Evolutionary conservation across 2,888 invertebrate species (phyloP).

Genomic region (Lydus trimaculatus): DNA sequence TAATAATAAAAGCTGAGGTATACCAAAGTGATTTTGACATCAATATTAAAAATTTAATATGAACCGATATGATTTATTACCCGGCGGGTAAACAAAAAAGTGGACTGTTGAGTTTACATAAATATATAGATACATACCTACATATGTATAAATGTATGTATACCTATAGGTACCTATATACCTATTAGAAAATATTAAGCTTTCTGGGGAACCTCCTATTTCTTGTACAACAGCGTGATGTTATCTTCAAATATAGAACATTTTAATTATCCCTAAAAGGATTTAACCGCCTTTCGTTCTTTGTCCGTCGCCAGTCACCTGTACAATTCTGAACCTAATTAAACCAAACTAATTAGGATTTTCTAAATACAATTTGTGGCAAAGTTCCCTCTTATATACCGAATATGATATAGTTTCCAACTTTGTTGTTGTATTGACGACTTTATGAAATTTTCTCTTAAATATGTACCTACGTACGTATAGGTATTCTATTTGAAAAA

Average conservation of each 20-base stretch:
- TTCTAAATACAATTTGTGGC: not conserved
- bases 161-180: no score
- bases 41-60: conserved; percentile 50
- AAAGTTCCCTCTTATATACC: not conserved
- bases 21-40: conserved; percentile 44
- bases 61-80: conserved; percentile 41
- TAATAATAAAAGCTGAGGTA: conserved; percentile 34
- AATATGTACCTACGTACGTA: no score
- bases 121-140: no score
- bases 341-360: conserved; percentile 16
- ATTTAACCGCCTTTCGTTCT: conserved; percentile 22
- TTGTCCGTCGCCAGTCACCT: conserved; percentile 25
- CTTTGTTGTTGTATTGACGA: not conserved
- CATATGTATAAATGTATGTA: not conserved
- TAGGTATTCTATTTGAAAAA: not conserved
- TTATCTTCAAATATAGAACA: conserved; percentile 23
- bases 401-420: no score
- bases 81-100: conserved; percentile 29
- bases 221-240: not conserved
- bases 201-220: not conserved
- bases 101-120: conserved; percentile 32
- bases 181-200: no score
- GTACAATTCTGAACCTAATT: conserved; percentile 20
- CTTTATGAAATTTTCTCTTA: not conserved
- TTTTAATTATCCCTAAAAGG: conserved; percentile 29